Evolutionary conservation across 2,113 vertebrate species (phyloP), one percentile per base, ranked within the genome.

Genomic region (Columbina picui): DNA sequence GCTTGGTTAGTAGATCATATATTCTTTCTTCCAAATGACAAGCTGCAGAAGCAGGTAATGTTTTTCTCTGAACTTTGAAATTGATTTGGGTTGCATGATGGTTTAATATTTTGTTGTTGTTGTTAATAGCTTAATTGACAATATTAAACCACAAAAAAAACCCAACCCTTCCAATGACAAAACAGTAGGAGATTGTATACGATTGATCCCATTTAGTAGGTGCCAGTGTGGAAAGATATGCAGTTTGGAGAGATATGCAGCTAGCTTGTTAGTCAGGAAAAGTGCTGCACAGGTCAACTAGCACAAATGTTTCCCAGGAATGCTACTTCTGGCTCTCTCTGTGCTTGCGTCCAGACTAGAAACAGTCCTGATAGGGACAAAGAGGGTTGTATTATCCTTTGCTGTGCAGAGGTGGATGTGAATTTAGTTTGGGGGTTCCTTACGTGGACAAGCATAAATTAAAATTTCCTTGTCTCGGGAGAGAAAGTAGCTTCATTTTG

Each of bases 1-100:
- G 43, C 47, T 93, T 82, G 32, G 30, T 76, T 94, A 90, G 76
- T 57, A 55, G 47, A 67, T 73, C 32, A 12, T 56, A 60, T 55
- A 38, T 71, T 85, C 70, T 84, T 83, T 94, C 61, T 75, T 93
- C 60, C 36, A 87, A 94, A 76, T 79, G 64, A 88, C 52, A 94
- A 81, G 55, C 57, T 82, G 43, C 30, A 87, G 79, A 87, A 90
- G 38, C 50, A 88, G 65, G 49, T 73, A 60, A 55, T 88, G 63
- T 59, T 94, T 91, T 74, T 68, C n/a, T 70, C 73, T 26, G 32
- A 50, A 82, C 89, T 89, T 74, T 12, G 32, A 20, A 61, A 47
- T 23, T 74, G 55, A 45, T 36, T 68, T 43, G 23, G 64, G 84
- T 79, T 71, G 23, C 34, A 14, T 26, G 45, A n/a, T 25, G 10